Conservation (phyloP, 1,140 invertebrate species). For the Drosophila ficusphila region DNA sequence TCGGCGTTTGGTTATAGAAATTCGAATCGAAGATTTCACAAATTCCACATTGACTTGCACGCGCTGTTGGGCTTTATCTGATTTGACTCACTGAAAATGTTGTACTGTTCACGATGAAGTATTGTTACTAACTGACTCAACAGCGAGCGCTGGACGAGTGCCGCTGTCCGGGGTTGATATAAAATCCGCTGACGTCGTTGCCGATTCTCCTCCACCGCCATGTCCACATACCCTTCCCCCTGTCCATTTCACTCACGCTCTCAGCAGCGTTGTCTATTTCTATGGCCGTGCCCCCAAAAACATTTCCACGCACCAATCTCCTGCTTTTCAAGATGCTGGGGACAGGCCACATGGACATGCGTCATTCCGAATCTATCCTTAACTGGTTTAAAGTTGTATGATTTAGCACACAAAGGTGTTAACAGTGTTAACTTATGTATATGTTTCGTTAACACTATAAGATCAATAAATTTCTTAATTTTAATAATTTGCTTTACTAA, state of each 20-base stretch:
- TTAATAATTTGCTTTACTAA: not conserved
- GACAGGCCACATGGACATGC: slow-evolving; percentile 9
- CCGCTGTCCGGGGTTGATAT: slow-evolving; percentile 32
- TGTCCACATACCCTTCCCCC: slow-evolving; percentile 4
- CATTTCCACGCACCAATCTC: slow-evolving; percentile 11
- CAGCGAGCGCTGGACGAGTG: slow-evolving; percentile 39
- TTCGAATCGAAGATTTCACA: slow-evolving; percentile 56
- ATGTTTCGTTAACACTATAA: slow-evolving; percentile 1
- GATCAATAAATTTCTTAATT: not conserved
- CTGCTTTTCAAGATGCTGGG: not conserved
- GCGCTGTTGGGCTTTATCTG: slow-evolving; percentile 23
- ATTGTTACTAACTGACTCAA: slow-evolving; percentile 68
- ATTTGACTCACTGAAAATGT: slow-evolving; percentile 48
- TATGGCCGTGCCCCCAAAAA: slow-evolving; percentile 64
- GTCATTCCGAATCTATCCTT: not conserved
- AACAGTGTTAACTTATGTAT: not conserved
- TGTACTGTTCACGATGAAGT: slow-evolving; percentile 74
- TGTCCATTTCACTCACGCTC: slow-evolving; percentile 1
- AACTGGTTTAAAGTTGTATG: not conserved
- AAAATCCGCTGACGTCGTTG: slow-evolving; percentile 42
- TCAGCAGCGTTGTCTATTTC: slow-evolving; percentile 35
- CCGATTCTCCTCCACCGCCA: not conserved
- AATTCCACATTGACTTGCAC: slow-evolving; percentile 58
- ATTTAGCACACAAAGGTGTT: not conserved
- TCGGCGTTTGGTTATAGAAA: not conserved